Conservation (phyloP, 2,888 invertebrate genomes). For the Orthosia gracilis region DNA sequence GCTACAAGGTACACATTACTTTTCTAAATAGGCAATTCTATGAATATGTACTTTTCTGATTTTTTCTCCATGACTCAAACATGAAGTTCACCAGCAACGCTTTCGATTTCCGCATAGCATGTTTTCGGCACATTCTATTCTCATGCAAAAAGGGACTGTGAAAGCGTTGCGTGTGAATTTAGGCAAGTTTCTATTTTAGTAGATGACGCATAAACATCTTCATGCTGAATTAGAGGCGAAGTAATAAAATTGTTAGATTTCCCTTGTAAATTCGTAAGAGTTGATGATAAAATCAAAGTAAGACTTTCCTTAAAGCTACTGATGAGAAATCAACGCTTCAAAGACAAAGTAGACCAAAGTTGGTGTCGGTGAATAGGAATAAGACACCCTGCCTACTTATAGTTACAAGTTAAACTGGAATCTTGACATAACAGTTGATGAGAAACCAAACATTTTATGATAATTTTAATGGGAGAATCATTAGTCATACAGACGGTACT, state of each 20-base stretch:
- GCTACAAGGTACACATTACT: neutral
- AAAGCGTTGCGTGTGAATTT: constrained; percentile 13
- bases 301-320: constrained; percentile 10
- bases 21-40: neutral
- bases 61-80: neutral
- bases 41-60: neutral
- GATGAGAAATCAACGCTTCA: neutral
- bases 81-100: neutral
- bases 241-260: constrained; percentile 21
- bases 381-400: neutral
- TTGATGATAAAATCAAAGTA: constrained; percentile 7
- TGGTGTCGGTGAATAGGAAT: neutral
- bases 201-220: constrained; percentile 5
- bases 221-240: constrained; percentile 1
- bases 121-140: constrained; percentile 17
- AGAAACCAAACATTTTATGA: constrained; percentile 15
- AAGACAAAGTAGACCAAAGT: neutral
- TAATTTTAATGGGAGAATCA: constrained; percentile 25
- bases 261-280: constrained; percentile 17
- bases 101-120: constrained; percentile 19
- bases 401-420: constrained; percentile 2
- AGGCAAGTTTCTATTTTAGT: constrained; percentile 25
- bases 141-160: constrained; percentile 22
- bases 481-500: neutral
- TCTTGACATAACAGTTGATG: constrained; percentile 20